phyloP scores from a whole-genome alignment of 2,113 vertebrate genomes.

The Takifugu bimaculatus region DNA sequence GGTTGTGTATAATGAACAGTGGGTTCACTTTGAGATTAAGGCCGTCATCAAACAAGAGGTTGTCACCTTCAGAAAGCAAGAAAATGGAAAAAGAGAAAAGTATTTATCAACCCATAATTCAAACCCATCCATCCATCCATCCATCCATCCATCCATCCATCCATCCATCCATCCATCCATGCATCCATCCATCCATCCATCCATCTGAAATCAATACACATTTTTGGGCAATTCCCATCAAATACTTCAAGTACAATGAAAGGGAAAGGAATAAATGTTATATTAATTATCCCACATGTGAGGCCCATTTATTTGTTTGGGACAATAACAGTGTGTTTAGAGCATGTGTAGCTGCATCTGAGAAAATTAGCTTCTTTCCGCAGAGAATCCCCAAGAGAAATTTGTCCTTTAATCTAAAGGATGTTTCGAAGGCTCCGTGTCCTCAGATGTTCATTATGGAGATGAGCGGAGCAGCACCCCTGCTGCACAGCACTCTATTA shows the following conservation, averaged over 20 bases:
- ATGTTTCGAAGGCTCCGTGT: constrained; percentile 33
- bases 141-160: no score
- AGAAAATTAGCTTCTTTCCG: constrained; percentile 37
- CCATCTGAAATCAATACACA: no score
- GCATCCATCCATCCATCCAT: no score
- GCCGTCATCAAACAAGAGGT: no score
- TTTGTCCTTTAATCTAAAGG: constrained; percentile 46
- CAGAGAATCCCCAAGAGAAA: constrained; percentile 37
- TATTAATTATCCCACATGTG: constrained; percentile 28
- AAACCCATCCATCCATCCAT: no score
- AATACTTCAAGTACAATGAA: no score
- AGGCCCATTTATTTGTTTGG: constrained; percentile 24
- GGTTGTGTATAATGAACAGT: neutral
- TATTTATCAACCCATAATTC: no score
- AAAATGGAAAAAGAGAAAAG: no score
- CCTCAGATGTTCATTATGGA: constrained; percentile 38
- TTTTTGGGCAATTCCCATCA: no score
- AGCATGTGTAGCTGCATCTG: constrained; percentile 20
- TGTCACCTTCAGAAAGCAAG: no score
- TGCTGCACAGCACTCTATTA: constrained; percentile 21
- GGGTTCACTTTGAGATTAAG: neutral
- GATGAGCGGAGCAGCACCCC: constrained; percentile 19
- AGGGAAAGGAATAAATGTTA: neutral
- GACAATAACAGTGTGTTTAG: constrained; percentile 25
- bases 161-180: no score